Conservation (phyloP, 2,797 vertebrate genomes). For the Astyanax mexicanus region DNA sequence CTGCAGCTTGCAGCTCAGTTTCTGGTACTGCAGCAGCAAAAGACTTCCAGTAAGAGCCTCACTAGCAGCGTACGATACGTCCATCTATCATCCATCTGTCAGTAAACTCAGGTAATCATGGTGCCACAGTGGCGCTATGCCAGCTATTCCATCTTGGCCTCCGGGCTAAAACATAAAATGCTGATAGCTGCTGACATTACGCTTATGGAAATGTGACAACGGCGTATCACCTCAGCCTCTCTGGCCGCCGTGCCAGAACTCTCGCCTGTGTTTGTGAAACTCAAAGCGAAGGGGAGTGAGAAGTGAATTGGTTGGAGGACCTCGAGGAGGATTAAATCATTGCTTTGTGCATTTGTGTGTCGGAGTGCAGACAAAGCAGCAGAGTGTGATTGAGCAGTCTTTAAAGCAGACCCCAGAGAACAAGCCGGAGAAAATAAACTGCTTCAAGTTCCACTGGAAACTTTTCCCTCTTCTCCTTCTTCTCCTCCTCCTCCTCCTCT, state of each 20-base stretch:
- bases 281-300: slow-evolving; percentile 27
- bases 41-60: slow-evolving; percentile 18
- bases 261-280: slow-evolving; percentile 12
- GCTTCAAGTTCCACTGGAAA: slow-evolving; percentile 66
- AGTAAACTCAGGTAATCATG: slow-evolving; percentile 15
- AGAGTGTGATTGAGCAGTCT: slow-evolving; percentile 56
- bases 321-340: slow-evolving; percentile 46
- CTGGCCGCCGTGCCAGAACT: background rate
- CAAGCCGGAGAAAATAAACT: slow-evolving; percentile 63
- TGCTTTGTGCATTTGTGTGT: slow-evolving; percentile 42
- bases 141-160: slow-evolving; percentile 26
- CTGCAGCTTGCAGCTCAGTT: slow-evolving; percentile 12
- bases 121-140: background rate
- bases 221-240: background rate
- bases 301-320: slow-evolving; percentile 41
- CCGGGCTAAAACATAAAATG: slow-evolving; percentile 19
- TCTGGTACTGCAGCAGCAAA: slow-evolving; percentile 26
- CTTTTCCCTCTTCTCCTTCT: slow-evolving; percentile 46
- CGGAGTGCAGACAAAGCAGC: slow-evolving; percentile 47
- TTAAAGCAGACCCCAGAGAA: slow-evolving; percentile 59
- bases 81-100: slow-evolving; percentile 13
- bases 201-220: slow-evolving; percentile 26
- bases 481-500: slow-evolving; percentile 22
- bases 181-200: slow-evolving; percentile 21
- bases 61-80: slow-evolving; percentile 28